These are phyloP conservation scores for Antrozous pallidus DNA, from an alignment of 2,797 vertebrate species.

Conservation along the genomic window DNA sequence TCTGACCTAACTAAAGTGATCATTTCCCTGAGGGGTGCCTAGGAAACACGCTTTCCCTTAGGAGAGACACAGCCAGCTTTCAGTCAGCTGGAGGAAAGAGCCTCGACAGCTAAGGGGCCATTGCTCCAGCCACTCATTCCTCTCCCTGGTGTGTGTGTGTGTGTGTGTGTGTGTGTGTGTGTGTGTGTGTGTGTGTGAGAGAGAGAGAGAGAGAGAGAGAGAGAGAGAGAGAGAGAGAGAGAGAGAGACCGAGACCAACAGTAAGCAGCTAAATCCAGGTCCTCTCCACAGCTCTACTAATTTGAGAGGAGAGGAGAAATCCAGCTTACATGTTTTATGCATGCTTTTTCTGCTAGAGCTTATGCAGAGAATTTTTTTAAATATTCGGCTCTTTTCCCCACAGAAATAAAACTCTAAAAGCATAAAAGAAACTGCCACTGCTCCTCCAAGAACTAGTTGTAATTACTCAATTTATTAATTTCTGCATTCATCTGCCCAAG, in stretches of 20 bases:
- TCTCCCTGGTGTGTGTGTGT: too few species aligned
- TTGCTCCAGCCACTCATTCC: neutral
- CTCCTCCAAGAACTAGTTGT: neutral
- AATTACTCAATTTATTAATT: neutral
- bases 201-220: too few species aligned
- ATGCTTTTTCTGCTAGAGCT: neutral
- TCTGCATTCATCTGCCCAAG: neutral
- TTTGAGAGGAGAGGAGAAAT: neutral
- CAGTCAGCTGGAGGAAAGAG: neutral
- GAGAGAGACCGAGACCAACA: too few species aligned
- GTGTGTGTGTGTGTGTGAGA: too few species aligned
- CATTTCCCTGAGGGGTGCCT: neutral
- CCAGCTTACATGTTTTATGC: neutral
- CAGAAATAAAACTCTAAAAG: slow-evolving; percentile 8
- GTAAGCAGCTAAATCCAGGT: neutral
- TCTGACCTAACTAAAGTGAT: neutral
- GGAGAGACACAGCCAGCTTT: neutral
- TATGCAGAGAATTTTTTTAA: neutral
- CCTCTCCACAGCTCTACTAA: neutral
- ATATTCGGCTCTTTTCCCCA: neutral
- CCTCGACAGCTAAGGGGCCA: neutral
- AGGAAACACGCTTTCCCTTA: neutral
- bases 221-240: too few species aligned
- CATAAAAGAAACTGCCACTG: neutral
- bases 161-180: too few species aligned